Evolutionary conservation across 2,113 vertebrate species (phyloP).

Genomic region (Paradoxurus hermaphroditus): DNA sequence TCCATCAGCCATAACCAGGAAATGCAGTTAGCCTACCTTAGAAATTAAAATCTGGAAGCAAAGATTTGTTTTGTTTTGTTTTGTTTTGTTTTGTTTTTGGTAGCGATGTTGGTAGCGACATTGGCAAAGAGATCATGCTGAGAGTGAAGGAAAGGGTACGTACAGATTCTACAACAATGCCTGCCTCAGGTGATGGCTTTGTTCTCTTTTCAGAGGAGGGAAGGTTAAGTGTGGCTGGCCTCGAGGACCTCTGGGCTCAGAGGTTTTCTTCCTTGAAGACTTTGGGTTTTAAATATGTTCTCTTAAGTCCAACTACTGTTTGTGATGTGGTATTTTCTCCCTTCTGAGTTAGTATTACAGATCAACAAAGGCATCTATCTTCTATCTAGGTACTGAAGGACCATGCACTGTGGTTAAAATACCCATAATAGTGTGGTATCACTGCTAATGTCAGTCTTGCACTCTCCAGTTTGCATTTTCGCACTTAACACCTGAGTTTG

Average conservation of each 20-base stretch:
- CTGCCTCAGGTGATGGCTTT: not conserved
- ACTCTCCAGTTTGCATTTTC: not conserved
- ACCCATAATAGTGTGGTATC: not conserved
- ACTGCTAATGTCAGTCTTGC: not conserved
- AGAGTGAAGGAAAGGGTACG: not conserved
- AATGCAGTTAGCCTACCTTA: constrained; percentile 8
- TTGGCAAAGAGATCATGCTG: not conserved
- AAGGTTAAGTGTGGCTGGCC: not conserved
- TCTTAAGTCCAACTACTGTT: not conserved
- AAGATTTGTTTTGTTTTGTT: not conserved
- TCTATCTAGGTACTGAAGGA: not conserved
- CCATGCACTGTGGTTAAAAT: not conserved
- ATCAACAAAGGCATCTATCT: not conserved
- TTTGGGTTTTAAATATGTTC: constrained; percentile 9
- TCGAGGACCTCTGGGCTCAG: not conserved
- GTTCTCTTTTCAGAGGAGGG: not conserved
- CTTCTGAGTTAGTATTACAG: not conserved
- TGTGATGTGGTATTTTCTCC: not conserved
- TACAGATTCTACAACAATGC: not conserved
- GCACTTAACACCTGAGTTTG: not conserved
- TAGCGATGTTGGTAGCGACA: not conserved
- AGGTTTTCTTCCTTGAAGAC: not conserved
- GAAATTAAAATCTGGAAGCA: constrained; percentile 66
- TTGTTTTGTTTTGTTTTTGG: not conserved
- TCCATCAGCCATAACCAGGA: not conserved